phyloP scores from a whole-genome alignment of 2,888 invertebrate genomes.

The Nomada flava region DNA sequence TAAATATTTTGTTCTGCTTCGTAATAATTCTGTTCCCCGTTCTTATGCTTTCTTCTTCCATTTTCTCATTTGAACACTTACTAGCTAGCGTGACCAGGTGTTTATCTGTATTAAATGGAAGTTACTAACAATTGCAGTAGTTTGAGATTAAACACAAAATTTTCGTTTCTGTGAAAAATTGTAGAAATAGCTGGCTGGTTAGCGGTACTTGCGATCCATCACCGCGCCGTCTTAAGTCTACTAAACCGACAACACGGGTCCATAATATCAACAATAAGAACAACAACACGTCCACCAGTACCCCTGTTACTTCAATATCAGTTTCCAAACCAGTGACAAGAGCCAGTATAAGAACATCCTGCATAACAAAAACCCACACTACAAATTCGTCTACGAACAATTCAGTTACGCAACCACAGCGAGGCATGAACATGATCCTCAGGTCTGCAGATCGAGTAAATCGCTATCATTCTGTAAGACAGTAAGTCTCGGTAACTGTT shows the following conservation, averaged over 20 bases:
- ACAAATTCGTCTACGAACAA: slow-evolving; percentile 76
- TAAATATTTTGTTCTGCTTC: slow-evolving; percentile 10
- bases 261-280: slow-evolving; percentile 69
- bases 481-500: slow-evolving; percentile 79
- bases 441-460: slow-evolving; percentile 80
- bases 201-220: slow-evolving; percentile 78
- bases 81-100: not conserved
- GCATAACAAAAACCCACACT: slow-evolving; percentile 70
- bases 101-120: slow-evolving; percentile 7
- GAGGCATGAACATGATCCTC: slow-evolving; percentile 80
- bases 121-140: slow-evolving; percentile 25
- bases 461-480: slow-evolving; percentile 80
- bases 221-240: slow-evolving; percentile 77
- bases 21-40: not conserved
- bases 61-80: slow-evolving; percentile 11
- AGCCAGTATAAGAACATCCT: slow-evolving; percentile 76
- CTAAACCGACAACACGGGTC: slow-evolving; percentile 77
- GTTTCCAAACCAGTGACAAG: slow-evolving; percentile 79
- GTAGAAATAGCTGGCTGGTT: slow-evolving; percentile 78
- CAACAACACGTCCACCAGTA: slow-evolving; percentile 62
- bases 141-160: slow-evolving; percentile 33
- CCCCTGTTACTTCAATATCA: slow-evolving; percentile 71
- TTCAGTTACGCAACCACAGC: slow-evolving; percentile 73
- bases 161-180: slow-evolving; percentile 66
- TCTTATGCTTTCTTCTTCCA: slow-evolving; percentile 4